Evolutionary conservation across 2,797 vertebrate genomes (phyloP).

Genomic region (Ciconia nigra): DNA sequence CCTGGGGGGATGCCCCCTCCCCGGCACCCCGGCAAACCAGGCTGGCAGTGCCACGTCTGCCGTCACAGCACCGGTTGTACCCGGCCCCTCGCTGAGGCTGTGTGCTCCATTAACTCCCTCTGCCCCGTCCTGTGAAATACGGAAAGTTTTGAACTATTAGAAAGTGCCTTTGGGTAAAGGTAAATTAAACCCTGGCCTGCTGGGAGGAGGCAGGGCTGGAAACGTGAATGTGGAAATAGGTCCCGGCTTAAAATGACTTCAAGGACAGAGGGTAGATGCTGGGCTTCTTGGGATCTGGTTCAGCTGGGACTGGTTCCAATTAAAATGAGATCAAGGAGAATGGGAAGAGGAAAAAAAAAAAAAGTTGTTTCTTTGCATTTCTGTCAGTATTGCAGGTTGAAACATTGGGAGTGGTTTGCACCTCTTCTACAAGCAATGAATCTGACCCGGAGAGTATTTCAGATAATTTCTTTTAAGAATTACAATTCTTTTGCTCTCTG

Average conservation of each 20-base stretch:
- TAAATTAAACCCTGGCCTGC: not conserved
- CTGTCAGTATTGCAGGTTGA: not conserved
- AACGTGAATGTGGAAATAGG: not conserved
- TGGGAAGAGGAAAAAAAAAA: not conserved
- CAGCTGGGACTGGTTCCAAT: not conserved
- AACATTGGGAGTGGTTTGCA: not conserved
- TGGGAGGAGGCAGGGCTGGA: not conserved
- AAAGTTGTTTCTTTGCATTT: not conserved
- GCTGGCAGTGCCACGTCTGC: not conserved
- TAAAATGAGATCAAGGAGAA: constrained; percentile 36
- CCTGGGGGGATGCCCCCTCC: not conserved
- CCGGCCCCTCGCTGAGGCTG: fast-evolving
- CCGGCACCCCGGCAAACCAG: not conserved
- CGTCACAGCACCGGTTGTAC: fast-evolving
- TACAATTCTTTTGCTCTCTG: not conserved
- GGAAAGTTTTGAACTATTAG: not conserved
- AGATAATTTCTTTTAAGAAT: not conserved
- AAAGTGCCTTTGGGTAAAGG: not conserved
- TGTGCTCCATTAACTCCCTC: not conserved
- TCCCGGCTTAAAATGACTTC: not conserved
- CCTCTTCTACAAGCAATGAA: not conserved
- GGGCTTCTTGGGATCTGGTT: not conserved
- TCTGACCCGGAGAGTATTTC: not conserved
- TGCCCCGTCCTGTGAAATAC: fast-evolving
- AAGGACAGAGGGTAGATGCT: not conserved